Evolutionary conservation across 2,888 invertebrate genomes (phyloP).

Genomic region (Flabesymbios commensalis): DNA sequence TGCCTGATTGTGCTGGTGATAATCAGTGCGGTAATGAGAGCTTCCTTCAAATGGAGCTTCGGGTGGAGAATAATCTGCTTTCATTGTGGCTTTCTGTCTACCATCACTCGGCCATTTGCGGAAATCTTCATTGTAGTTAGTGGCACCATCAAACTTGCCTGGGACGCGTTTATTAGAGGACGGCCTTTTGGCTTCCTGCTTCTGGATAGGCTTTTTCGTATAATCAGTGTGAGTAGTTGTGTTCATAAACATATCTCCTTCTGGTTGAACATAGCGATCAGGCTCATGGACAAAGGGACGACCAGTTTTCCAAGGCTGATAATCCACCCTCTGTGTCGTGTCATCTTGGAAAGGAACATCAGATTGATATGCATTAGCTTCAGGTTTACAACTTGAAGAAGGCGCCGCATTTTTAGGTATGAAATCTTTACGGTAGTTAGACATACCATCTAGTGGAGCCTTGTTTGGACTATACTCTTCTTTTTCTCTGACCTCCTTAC

Average conservation of each 20-base stretch:
- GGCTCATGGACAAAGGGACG: constrained; percentile 46
- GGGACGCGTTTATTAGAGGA: constrained; percentile 33
- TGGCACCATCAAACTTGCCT: constrained; percentile 38
- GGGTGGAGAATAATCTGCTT: constrained; percentile 50
- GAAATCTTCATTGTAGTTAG: constrained; percentile 44
- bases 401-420: constrained; percentile 32
- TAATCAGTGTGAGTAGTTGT: constrained; percentile 55
- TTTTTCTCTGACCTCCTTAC: constrained; percentile 40
- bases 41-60: constrained; percentile 58
- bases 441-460: constrained; percentile 52
- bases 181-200: constrained; percentile 20
- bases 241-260: constrained; percentile 53
- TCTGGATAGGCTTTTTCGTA: constrained; percentile 43
- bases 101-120: constrained; percentile 39
- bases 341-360: constrained; percentile 55
- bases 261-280: constrained; percentile 50
- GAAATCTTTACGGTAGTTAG: constrained; percentile 53
- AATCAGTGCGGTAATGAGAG: constrained; percentile 55
- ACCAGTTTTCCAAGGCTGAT: constrained; percentile 37
- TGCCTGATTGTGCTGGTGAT: constrained; percentile 35
- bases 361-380: constrained; percentile 50
- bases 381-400: constrained; percentile 53
- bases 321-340: constrained; percentile 49
- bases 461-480: constrained; percentile 46
- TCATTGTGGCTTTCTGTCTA: constrained; percentile 38